phyloP scores from a whole-genome alignment of 2,113 vertebrate species.

The Psilopsiagon aurifrons region DNA sequence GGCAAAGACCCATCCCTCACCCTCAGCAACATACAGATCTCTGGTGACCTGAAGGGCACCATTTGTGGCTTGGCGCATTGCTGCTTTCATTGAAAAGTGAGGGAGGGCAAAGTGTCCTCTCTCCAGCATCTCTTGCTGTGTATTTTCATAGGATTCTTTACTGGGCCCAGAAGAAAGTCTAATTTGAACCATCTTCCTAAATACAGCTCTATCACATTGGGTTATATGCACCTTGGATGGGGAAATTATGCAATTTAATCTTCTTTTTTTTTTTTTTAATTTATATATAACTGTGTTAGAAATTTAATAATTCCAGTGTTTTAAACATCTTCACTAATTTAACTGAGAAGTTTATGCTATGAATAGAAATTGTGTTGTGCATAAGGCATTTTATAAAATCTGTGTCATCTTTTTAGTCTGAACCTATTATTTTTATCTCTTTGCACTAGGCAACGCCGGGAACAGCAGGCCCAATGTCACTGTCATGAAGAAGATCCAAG shows the following conservation, averaged over 20 bases:
- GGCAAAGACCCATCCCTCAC: neutral
- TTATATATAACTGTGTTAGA: neutral
- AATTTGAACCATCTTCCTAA: neutral
- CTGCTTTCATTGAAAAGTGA: neutral
- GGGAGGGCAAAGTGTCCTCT: neutral
- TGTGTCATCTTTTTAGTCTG: neutral
- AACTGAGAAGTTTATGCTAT: neutral
- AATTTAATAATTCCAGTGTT: neutral
- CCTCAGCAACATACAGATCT: neutral
- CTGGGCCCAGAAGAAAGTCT: neutral
- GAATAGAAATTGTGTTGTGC: neutral
- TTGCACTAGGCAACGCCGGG: neutral
- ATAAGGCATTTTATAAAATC: neutral
- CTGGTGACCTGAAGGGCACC: neutral
- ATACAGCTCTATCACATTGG: neutral
- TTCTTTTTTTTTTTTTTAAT: neutral
- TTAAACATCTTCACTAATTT: neutral
- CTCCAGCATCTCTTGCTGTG: neutral
- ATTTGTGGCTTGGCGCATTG: neutral
- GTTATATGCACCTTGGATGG: neutral
- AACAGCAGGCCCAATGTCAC: neutral
- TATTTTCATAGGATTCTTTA: neutral
- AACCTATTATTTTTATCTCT: neutral
- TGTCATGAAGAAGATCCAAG: neutral
- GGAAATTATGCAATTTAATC: neutral